Evolutionary conservation across 2,797 vertebrate species (phyloP).

Genomic region (Betta splendens): DNA sequence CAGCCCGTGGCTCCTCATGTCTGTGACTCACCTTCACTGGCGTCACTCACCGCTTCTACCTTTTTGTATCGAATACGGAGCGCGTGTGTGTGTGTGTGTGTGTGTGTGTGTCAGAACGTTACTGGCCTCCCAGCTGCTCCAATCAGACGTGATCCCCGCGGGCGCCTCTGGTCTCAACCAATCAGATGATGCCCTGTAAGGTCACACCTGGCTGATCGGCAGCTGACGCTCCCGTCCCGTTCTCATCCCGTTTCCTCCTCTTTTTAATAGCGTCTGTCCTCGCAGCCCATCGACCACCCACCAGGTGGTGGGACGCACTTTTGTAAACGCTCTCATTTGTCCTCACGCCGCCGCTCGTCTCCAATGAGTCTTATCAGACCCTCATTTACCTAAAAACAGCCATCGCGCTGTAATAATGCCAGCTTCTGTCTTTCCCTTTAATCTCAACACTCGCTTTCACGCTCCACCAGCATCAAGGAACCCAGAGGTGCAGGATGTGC

Average conservation of each 20-base stretch:
- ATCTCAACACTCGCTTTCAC: not conserved
- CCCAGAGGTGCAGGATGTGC: no score
- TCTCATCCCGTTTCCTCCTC: not conserved
- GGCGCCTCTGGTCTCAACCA: conserved; percentile 31
- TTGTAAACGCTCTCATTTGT: not conserved
- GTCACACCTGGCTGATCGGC: conserved; percentile 10
- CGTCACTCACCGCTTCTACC: conserved; percentile 21
- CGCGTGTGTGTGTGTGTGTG: conserved; percentile 78
- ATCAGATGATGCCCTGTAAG: conserved; percentile 50
- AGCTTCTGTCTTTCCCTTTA: not conserved
- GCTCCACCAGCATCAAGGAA: no score
- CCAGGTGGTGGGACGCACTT: not conserved
- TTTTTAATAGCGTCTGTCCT: not conserved
- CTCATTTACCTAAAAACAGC: conserved; percentile 28
- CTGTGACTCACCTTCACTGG: conserved; percentile 37
- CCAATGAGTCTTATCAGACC: conserved; percentile 14
- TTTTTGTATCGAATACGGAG: conserved; percentile 53
- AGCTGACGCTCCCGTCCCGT: not conserved
- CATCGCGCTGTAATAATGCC: not conserved
- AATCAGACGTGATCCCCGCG: conserved; percentile 47
- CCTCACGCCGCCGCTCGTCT: not conserved
- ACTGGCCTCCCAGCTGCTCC: conserved; percentile 71
- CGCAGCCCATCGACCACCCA: not conserved
- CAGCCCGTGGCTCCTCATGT: conserved; percentile 56
- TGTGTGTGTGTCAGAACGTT: conserved; percentile 76